Evolutionary conservation across 2,797 vertebrate species (phyloP), one percentile per base, ranked within the genome.

Genomic region (Eospalax fontanierii): DNA sequence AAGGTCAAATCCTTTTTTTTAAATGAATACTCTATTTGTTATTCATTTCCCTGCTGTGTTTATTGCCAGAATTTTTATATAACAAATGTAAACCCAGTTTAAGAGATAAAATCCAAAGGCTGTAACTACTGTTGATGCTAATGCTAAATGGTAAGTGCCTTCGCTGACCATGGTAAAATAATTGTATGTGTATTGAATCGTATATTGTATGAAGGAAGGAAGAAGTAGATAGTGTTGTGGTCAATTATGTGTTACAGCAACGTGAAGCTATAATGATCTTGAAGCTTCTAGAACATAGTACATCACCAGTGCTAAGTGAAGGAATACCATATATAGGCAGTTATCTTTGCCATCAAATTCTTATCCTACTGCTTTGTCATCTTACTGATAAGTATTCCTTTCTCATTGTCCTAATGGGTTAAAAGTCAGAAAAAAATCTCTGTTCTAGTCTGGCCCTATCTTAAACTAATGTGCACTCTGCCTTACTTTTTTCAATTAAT

Each of bases 81-180:
- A 90, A 68, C 33, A 96, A 50, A 92, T 82, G n/a, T 57, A 87
- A 75, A 87, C 81, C 82, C 79, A 82, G 84, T 85, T 78, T 90
- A 95, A 92, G 65, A 94, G 95, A 85, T 78, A 86, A 88, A 93
- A 30, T 75, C 38, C 30, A 89, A 94, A 91, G 57, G 7, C 71
- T 95, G 6, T 86, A 93, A n/a, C 66, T 89, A 78, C 74, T 91
- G 75, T 35, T 59, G 54, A 26, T 87, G 38, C 30, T 80, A 16
- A 76, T 92, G 80, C 3, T 40, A 59, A 95, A 63, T 10, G n/a
- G 2, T 50, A 78, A n/a, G 12, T 46, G 57, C 40, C 75, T 89
- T 93, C 35, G 74, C 2, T 93, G 84, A 74, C 54, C 30, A 63
- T 85, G 84, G 22, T 26, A 94, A 76, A 89, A 24, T 91, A 66